Evolutionary conservation across 1,140 invertebrate genomes (phyloP).

Genomic region (Diorhabda sublineata): DNA sequence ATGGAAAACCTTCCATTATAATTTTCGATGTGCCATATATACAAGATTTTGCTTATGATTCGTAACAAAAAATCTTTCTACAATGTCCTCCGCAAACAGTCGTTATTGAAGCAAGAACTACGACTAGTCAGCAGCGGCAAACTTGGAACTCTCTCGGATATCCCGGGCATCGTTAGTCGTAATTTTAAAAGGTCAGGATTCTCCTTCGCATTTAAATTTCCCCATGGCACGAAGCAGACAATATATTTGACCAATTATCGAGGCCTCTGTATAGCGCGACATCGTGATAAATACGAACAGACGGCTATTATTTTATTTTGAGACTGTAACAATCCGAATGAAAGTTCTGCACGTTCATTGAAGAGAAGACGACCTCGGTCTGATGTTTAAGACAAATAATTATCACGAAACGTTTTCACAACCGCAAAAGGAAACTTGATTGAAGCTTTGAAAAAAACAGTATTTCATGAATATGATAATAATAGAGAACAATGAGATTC

Average conservation of each 20-base stretch:
- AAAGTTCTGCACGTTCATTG: conserved; percentile 22
- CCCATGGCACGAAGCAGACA: conserved; percentile 30
- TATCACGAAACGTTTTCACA: no score
- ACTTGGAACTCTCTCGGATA: conserved; percentile 13
- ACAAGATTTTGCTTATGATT: no score
- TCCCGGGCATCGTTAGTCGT: conserved; percentile 15
- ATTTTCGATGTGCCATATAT: no score
- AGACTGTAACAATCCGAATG: conserved; percentile 22
- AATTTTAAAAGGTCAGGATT: conserved; percentile 20
- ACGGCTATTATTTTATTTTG: conserved; percentile 36
- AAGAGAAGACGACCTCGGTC: background rate
- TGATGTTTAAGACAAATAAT: background rate
- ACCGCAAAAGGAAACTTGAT: no score
- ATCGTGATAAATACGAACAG: conserved; percentile 35
- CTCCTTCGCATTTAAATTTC: conserved; percentile 16
- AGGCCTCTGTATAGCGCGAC: conserved; percentile 29
- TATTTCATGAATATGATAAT: no score
- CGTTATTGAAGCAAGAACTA: no score
- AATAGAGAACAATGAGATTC: no score
- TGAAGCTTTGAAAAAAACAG: no score
- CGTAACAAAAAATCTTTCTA: no score
- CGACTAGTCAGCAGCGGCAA: background rate
- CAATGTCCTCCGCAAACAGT: no score
- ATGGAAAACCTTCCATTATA: no score
- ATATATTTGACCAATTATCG: conserved; percentile 40